These are phyloP conservation scores for Drosophila pachea DNA, from an alignment of 1,140 invertebrate genomes.

Conservation along the genomic window DNA sequence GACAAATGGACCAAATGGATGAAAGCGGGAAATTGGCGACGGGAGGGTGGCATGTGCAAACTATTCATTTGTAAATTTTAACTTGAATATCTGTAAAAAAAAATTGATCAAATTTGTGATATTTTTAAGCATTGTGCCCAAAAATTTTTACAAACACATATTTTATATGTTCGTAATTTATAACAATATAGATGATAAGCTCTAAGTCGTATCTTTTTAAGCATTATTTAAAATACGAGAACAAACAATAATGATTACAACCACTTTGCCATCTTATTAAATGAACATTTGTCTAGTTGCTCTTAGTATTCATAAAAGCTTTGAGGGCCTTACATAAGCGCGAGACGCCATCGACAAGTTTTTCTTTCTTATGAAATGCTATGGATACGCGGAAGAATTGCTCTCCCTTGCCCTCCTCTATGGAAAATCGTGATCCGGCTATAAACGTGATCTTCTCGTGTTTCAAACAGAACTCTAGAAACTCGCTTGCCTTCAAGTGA, in stretches of 20 bases:
- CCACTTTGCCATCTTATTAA: conserved; percentile 54
- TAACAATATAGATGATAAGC: conserved; percentile 55
- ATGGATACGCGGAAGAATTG: conserved; percentile 80
- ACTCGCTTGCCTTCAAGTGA: conserved; percentile 53
- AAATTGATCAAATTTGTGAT: conserved; percentile 69
- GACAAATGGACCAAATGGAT: conserved; percentile 37
- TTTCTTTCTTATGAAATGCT: conserved; percentile 78
- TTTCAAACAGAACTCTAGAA: conserved; percentile 53
- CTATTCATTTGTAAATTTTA: conserved; percentile 40
- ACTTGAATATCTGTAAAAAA: conserved; percentile 58
- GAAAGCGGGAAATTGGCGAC: neutral
- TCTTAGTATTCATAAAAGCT: conserved; percentile 32
- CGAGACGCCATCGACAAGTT: conserved; percentile 50
- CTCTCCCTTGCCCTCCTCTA: conserved; percentile 64
- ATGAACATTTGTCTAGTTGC: conserved; percentile 7
- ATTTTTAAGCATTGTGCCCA: conserved; percentile 74
- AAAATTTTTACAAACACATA: conserved; percentile 51
- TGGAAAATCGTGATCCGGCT: conserved; percentile 80
- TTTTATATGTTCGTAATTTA: conserved; percentile 56
- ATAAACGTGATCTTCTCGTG: conserved; percentile 79
- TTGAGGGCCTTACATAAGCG: conserved; percentile 55
- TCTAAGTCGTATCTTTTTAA: conserved; percentile 66
- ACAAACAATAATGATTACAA: conserved; percentile 32
- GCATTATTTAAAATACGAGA: conserved; percentile 54
- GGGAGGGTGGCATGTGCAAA: conserved; percentile 33